Conservation (phyloP, 2,113 vertebrate species). For the Vimba vimba region DNA sequence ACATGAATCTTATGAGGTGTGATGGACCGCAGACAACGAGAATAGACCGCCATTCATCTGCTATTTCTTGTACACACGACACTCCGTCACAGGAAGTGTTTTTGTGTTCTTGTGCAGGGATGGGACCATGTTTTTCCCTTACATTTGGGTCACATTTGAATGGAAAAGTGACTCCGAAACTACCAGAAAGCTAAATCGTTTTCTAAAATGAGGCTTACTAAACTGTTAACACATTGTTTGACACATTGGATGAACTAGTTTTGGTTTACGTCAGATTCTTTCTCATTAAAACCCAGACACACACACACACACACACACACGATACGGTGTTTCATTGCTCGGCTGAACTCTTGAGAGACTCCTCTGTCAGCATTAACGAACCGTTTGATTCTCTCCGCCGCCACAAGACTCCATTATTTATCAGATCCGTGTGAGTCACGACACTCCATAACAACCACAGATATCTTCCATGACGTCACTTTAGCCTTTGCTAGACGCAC, state of each 20-base stretch:
- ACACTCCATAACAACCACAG: not conserved
- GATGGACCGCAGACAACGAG: constrained; percentile 4
- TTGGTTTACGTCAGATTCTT: not conserved
- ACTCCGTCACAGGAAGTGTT: not conserved
- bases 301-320: not conserved
- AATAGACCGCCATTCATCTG: not conserved
- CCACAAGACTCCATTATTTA: constrained; percentile 26
- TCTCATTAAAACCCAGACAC: not conserved
- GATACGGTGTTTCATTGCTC: not conserved
- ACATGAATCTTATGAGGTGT: constrained; percentile 31
- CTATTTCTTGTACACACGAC: not conserved
- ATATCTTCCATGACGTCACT: not conserved
- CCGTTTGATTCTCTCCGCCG: constrained; percentile 4
- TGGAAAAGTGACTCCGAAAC: not conserved
- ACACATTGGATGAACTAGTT: not conserved
- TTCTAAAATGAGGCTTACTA: not conserved
- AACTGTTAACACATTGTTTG: constrained; percentile 6
- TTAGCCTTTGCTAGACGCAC: not conserved
- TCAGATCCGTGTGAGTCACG: constrained; percentile 10
- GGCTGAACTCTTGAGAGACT: constrained; percentile 28
- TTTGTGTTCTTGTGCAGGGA: not conserved
- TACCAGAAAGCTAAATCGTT: not conserved
- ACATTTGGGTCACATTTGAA: constrained; percentile 23
- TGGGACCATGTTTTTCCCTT: not conserved
- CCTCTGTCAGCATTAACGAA: constrained; percentile 18